Evolutionary conservation across 2,888 invertebrate genomes (phyloP), one percentile per base, ranked within the genome.

Genomic region (Periphyllus acericola): DNA sequence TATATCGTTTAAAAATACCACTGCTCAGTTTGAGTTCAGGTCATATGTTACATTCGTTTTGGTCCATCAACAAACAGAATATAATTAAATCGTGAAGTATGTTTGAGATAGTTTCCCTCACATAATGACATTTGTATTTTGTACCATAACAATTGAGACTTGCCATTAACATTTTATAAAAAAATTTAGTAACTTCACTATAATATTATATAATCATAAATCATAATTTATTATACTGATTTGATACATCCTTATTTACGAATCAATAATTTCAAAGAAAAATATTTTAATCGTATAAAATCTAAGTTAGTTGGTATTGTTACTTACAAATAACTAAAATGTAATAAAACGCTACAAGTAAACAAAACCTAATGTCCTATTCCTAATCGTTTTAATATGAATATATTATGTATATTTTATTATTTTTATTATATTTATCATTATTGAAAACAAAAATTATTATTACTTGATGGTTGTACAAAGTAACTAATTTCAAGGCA

Each of bases 31-130:
- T 36, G 79, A 72, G 52, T 87, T 87, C 81, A 87, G 87, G 87
- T 87, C 87, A 81, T 87, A 74, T 36, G 87, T 87, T 87, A 74
- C 87, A 52, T 87, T 86, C 86, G 60, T 86, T 78, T 87, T 87
- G 87, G 87, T 87, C 87, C 74, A 87, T 68, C 68, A 68, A 85
- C 84, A 84, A 74, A 83, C 83, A 29, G 75, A 83, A 84, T 85
- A 85, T 2, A 68, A 78, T 21, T 75, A 68, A 85, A 66, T 85
- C 66, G 46, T 34, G 76, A 78, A 85, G 25, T 66, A 76, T 34
- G 66, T 83, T 83, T 75, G 60, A 75, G 66, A 75, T 74, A 74
- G n/a, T 66, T 83, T 83, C 60, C 60, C 40, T 83, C n/a, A 75
- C 55, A 75, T 66, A 36, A 29, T 75, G 75, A 83, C 60, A 75